Conservation (phyloP, 23 tunicate genomes). For the Diplosoma virens region DNA sequence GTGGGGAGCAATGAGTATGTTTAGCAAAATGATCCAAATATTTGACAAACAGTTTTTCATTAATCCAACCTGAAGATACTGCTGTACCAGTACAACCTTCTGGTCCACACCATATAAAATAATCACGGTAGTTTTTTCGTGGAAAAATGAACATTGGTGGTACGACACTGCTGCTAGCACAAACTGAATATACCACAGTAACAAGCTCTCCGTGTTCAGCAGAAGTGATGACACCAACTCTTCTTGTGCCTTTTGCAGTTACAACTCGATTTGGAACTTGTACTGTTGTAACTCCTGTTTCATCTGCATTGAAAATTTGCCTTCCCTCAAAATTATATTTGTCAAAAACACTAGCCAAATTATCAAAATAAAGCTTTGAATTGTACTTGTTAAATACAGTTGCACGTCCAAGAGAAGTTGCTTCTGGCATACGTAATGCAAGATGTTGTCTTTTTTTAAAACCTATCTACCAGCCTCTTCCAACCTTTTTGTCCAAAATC, state of each 20-base stretch:
- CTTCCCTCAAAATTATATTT: conserved; percentile 16
- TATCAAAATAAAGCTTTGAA: conserved; percentile 4
- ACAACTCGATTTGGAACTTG: background rate
- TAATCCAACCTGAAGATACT: conserved; percentile 5
- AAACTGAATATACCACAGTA: background rate
- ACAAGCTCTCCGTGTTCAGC: conserved; percentile 10
- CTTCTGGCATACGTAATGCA: background rate
- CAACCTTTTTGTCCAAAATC: too few relatives aligned
- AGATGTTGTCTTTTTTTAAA: too few relatives aligned
- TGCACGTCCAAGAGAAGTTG: conserved; percentile 13
- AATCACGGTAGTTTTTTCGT: background rate
- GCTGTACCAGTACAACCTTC: conserved; percentile 8
- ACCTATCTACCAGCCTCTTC: too few relatives aligned
- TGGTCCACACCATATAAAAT: conserved; percentile 16
- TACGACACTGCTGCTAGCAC: conserved; percentile 1
- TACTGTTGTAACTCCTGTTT: conserved; percentile 14
- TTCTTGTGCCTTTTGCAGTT: conserved; percentile 6
- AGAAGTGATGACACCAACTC: conserved; percentile 9
- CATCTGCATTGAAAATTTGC: conserved; percentile 19
- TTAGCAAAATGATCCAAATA: conserved; percentile 13
- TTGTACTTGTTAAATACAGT: background rate
- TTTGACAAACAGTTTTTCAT: background rate
- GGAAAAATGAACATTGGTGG: conserved; percentile 16
- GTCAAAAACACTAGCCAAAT: conserved; percentile 7
- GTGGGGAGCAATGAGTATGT: background rate